Conservation (phyloP, 2,797 vertebrate species). For the Prionace glauca region DNA sequence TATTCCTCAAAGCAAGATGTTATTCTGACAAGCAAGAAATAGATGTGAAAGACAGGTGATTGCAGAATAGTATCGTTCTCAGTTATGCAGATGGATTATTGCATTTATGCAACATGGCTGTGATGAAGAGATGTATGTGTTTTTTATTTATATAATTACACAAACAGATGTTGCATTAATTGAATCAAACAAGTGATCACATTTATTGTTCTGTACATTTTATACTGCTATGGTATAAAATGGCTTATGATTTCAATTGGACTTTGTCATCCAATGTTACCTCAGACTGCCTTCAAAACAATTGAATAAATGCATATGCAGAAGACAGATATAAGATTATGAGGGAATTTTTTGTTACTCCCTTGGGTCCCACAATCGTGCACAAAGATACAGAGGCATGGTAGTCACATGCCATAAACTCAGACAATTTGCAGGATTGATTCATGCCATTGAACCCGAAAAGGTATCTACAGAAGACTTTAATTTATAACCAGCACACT, state of each 20-base stretch:
- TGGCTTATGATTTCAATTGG: neutral
- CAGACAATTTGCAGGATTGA: neutral
- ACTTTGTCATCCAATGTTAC: neutral
- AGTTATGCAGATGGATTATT: neutral
- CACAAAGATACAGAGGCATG: neutral
- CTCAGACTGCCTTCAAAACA: neutral
- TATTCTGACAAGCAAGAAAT: neutral
- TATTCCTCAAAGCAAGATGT: neutral
- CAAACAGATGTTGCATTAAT: neutral
- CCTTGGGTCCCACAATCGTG: neutral
- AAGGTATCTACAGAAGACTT: neutral
- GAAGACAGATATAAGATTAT: neutral
- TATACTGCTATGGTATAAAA: neutral
- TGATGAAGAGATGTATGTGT: neutral
- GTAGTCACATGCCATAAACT: neutral
- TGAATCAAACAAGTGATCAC: neutral
- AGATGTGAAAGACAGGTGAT: neutral
- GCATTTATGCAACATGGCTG: neutral
- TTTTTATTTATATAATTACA: neutral
- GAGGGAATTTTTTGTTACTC: neutral
- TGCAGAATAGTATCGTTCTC: neutral
- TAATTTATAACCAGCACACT: neutral
- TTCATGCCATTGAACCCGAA: neutral
- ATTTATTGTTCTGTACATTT: neutral
- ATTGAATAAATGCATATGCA: neutral